Conservation (phyloP, 1,140 invertebrate species). For the Acyrthosiphon pisum region DNA sequence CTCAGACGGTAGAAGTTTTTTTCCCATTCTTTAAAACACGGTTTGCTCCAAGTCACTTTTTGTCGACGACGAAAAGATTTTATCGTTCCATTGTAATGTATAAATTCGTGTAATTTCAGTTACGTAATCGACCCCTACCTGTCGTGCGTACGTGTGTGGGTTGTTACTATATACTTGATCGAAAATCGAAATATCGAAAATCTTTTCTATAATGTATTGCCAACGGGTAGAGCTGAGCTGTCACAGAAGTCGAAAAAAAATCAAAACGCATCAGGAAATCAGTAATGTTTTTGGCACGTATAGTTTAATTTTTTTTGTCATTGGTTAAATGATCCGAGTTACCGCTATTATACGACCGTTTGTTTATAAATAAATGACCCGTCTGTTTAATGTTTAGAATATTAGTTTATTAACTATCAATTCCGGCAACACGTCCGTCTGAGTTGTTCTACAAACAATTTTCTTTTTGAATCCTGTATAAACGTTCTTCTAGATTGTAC, state of each 20-base stretch:
- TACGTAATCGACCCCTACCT: not conserved
- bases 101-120: not conserved
- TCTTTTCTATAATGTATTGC: not conserved
- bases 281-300: constrained; percentile 14
- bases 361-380: constrained; percentile 44
- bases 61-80: not conserved
- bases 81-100: not conserved
- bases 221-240: not conserved
- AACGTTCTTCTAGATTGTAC: not conserved
- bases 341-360: not conserved
- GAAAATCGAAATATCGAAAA: not conserved
- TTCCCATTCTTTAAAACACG: not conserved
- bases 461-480: not conserved
- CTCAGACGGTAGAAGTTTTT: not conserved
- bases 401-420: constrained; percentile 13
- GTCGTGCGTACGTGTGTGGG: not conserved
- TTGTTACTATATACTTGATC: not conserved
- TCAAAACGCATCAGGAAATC: not conserved
- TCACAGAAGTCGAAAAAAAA: not conserved
- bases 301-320: not conserved
- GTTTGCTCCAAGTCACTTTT: not conserved
- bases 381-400: not conserved
- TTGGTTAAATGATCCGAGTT: constrained; percentile 11
- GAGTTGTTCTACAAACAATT: not conserved
- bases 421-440: constrained; percentile 32